Percentiles rank a stretch among this genome's conserved stretches.
These are phyloP conservation scores for Neotoma lepida DNA, from an alignment of 2,113 vertebrate species.

Conservation along the genomic window DNA sequence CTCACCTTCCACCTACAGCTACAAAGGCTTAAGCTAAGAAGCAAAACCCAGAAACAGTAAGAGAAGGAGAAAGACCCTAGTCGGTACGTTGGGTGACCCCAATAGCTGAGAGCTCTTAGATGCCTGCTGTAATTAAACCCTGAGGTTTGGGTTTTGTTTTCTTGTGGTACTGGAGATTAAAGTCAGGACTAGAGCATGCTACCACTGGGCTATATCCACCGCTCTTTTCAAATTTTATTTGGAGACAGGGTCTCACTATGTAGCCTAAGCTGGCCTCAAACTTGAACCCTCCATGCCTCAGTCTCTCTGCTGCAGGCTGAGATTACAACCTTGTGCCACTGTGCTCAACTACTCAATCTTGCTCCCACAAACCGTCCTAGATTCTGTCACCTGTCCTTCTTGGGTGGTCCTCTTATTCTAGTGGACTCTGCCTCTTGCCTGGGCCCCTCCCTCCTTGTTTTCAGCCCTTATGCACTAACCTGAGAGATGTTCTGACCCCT, in stretches of 20 bases:
- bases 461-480: not conserved
- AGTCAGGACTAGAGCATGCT: not conserved
- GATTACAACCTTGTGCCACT: not conserved
- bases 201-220: too few relatives aligned
- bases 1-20: not conserved
- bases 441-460: not conserved
- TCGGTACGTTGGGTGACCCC: not conserved
- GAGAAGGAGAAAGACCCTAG: not conserved
- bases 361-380: not conserved
- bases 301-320: not conserved
- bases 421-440: not conserved
- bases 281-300: too few relatives aligned
- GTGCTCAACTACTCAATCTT: not conserved
- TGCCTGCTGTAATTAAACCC: slow-evolving; percentile 12
- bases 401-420: not conserved
- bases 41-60: not conserved
- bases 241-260: not conserved
- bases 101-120: not conserved
- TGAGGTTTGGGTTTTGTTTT: not conserved
- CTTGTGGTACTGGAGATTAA: not conserved
- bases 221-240: not conserved
- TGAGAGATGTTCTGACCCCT: not conserved
- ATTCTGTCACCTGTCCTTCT: not conserved
- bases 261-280: not conserved
- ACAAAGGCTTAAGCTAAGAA: not conserved